Base-by-base conservation (phyloP, 2,113 vertebrate species). In the Madoqua kirkii region DNA sequence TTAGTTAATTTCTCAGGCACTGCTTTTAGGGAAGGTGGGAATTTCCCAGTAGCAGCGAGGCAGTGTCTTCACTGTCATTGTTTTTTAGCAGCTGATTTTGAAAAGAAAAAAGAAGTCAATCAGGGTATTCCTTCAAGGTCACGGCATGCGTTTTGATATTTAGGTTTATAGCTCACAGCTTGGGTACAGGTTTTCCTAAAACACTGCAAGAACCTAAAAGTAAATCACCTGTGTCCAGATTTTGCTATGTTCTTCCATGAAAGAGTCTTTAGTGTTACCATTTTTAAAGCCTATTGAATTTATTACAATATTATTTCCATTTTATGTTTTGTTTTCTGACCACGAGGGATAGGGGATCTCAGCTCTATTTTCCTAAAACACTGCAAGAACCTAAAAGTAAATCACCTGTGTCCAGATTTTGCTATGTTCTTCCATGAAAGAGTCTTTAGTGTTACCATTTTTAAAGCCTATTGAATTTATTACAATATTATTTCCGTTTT, bases 131-230 rank as follows among this genome's bases (percentile, higher is more conserved):
- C 97, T 97, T 82, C 97, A 97, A 96, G 90, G 92, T 88, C 97
- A 98, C 98, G 96, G 81, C 84, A 94, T n/a, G 19, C 52, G 55
- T 93, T 92, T 57, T 83, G 91, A 78, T 96, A 97, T 97, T 97
- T 95, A 91, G 85, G 62, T 54, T 92, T 86, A 5, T 90, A 85
- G 81, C 90, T 96, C 96, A 95, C 71, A 97, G 91, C 60, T 91
- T 96, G 54, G 90, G 96, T 95, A 82, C 31, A 97, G 93, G 96
- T 93, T 96, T 94, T 87, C 92, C 62, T 96, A 97, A 98, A 98
- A 96, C 29, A 98, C 97, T 71, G 45, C 45, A 62, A 50, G 40
- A 59, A 64, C 21, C 33, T 2, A 89, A 81, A 97, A 88, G 92
- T 83, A 25, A 85, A 48, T 4, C 5, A 7, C 93, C 52, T 91